phyloP scores from a whole-genome alignment of 2,113 vertebrate genomes.

The Eidolon helvum region DNA sequence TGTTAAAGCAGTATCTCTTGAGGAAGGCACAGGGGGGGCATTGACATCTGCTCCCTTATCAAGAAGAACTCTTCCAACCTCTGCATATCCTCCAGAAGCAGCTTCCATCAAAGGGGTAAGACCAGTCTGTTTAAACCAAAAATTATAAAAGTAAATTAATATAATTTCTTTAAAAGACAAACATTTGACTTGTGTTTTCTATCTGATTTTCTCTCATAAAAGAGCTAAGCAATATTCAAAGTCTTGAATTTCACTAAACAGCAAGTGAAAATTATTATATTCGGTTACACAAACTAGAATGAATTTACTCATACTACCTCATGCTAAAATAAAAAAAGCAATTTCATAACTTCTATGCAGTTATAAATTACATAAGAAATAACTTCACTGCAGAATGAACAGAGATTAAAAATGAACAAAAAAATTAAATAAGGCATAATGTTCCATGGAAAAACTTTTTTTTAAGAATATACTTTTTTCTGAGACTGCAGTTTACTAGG shows the following conservation, averaged over 20 bases:
- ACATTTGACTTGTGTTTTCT: background rate
- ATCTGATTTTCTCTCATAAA: conserved; percentile 33
- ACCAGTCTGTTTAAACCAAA: conserved; percentile 89
- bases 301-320: conserved; percentile 9
- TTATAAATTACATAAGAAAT: background rate
- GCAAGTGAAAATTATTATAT: conserved; percentile 2
- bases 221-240: background rate
- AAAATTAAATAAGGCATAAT: background rate
- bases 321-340: background rate
- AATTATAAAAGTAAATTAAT: conserved; percentile 12
- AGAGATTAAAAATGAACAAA: background rate
- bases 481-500: background rate
- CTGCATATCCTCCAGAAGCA: conserved; percentile 97
- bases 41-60: conserved; percentile 99
- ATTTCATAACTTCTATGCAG: background rate
- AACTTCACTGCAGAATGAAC: background rate
- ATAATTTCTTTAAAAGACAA: conserved; percentile 31
- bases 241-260: conserved; percentile 32
- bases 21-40: conserved; percentile 97
- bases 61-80: conserved; percentile 97
- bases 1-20: conserved; percentile 97
- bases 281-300: conserved; percentile 22
- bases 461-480: background rate
- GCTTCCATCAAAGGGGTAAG: conserved; percentile 99
- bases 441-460: background rate